Conservation (phyloP, 37 sponge, comb jelly and placozoan genomes). For the Ianthella basta region DNA sequence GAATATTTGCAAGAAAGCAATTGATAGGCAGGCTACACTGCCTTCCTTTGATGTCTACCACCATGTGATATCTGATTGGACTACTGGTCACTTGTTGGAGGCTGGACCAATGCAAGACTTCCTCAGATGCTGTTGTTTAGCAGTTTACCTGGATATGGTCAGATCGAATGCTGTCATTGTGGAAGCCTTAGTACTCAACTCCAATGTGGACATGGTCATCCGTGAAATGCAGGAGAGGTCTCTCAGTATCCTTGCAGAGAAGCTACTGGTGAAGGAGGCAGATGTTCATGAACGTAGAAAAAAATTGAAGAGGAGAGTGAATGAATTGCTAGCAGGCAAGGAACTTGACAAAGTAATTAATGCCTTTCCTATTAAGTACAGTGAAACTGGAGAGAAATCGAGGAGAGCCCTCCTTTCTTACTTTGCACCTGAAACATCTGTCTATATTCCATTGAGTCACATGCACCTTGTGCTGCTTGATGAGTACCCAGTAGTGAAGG, state of each 20-base stretch:
- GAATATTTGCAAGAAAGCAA: background rate
- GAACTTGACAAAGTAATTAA: background rate
- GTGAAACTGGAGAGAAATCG: background rate
- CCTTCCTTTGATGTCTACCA: background rate
- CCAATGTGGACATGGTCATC: no score
- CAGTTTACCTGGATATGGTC: background rate
- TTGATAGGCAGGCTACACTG: background rate
- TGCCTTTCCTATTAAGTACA: background rate
- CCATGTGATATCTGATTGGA: background rate
- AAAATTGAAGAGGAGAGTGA: no score
- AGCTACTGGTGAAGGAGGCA: no score
- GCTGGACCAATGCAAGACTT: background rate
- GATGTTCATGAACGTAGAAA: no score
- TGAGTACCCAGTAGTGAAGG: background rate
- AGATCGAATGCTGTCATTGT: no score
- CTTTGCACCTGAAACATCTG: conserved; percentile 18
- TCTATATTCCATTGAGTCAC: conserved; percentile 10
- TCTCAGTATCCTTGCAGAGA: no score
- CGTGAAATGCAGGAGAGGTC: no score
- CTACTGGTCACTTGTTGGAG: background rate
- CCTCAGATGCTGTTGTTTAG: background rate
- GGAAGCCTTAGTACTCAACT: no score
- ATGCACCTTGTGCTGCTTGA: background rate
- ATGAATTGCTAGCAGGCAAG: background rate
- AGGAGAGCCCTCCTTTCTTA: background rate